These are phyloP conservation scores for Tanytarsus gracilentus DNA, from an alignment of 2,888 invertebrate species.

Conservation along the genomic window DNA sequence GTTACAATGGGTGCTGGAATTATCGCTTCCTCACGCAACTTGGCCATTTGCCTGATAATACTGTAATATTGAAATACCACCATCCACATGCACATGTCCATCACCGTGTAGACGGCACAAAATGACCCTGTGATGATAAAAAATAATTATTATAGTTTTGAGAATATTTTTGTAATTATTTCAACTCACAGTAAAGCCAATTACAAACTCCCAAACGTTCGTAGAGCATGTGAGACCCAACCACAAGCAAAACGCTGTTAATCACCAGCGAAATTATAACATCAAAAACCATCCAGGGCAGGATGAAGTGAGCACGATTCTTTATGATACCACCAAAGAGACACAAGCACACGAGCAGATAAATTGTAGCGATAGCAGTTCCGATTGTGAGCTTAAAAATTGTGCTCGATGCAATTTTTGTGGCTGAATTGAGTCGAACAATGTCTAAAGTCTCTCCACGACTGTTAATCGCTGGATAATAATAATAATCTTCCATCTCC, in stretches of 20 bases:
- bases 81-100: constrained; percentile 19
- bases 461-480: constrained; percentile 33
- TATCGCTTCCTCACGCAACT: constrained; percentile 22
- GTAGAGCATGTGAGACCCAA: constrained; percentile 5
- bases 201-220: constrained; percentile 7
- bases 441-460: constrained; percentile 38
- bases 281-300: constrained; percentile 41
- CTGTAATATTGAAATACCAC: constrained; percentile 23
- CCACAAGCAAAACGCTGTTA: constrained; percentile 11
- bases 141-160: background rate
- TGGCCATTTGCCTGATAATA: constrained; percentile 23
- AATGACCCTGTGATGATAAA: constrained; percentile 13
- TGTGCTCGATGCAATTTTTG: constrained; percentile 38
- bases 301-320: constrained; percentile 38
- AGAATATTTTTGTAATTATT: background rate
- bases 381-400: constrained; percentile 37
- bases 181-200: constrained; percentile 23
- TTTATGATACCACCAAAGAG: constrained; percentile 41
- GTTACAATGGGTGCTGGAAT: constrained; percentile 19
- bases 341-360: constrained; percentile 38
- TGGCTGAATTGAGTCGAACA: constrained; percentile 38
- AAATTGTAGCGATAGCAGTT: constrained; percentile 35
- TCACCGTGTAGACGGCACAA: constrained; percentile 9
- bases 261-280: constrained; percentile 33
- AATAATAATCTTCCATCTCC: constrained; percentile 39